Evolutionary conservation across 2,113 vertebrate species (phyloP), one percentile per base, ranked within the genome.

Genomic region (Pollachius pollachius): DNA sequence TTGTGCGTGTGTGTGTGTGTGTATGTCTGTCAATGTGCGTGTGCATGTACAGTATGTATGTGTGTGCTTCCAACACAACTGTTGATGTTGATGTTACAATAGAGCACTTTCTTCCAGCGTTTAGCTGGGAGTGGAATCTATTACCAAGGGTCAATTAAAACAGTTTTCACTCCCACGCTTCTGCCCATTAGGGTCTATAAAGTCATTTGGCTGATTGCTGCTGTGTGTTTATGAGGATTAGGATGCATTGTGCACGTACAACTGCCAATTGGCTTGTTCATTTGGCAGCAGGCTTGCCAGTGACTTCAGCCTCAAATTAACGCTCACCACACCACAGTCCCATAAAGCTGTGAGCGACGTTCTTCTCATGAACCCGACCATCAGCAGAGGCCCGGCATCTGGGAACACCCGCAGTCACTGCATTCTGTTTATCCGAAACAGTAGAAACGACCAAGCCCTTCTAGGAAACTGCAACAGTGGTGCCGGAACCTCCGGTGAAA

Each of bases 281-380:
- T 81, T 83, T 84, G 76, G 80, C 78, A 81, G 76, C 48, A 61
- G 5, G 65, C 27, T 52, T 68, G 65, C 25, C 21, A 78, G 71
- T 76, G 62, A 84, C 77, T 71, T 83, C 65, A 78, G 67, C 71
- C 67, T 84, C 68, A 82, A 76, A 81, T 81, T 21, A 83, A 58
- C 74, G 76, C 68, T 70, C 69, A 52, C 21, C 59, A n/a, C 81
- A 70, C 72, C 70, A 18, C 68, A 71, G 48, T 66, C 15, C 2
- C 69, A 64, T 30, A 12, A 64, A 41, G 68, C 60, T 75, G 54
- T 69, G 58, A 69, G 64, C 0, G 41, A 59, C 30, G 15, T 64
- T 70, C 59, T 71, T 67, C 69, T 68, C 52, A 64, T 77, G 59
- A 83, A 72, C 57, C n/a, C 0, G 7, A 73, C 70, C 80, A 74